Base-by-base conservation (phyloP, 1,140 invertebrate genomes). In the Drosophila bipectinata region DNA sequence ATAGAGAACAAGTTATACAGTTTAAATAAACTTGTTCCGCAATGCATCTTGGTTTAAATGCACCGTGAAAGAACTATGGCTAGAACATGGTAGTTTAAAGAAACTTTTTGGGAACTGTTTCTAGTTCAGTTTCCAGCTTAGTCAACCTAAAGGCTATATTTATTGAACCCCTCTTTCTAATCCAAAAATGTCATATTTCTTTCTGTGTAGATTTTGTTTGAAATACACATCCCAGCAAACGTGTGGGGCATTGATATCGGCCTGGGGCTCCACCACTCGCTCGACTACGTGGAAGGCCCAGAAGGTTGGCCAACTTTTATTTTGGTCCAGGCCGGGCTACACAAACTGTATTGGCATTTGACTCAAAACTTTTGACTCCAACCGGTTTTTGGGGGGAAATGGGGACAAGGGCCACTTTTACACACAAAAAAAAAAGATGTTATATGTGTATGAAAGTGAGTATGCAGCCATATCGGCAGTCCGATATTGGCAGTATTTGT, bases 321-420 rank as follows among this genome's bases (percentile, higher is more conserved):
- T 69, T 71, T 49, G 63, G 64, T 18, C 39, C 57, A 37, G 52
- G 57, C 44, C 48, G 44, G 54, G 55, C 55, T 69, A 59, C 68
- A 66, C 81, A 85, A 85, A 80, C 82, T 79, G 83, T 85, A 88
- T 88, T 87, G 83, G 82, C 82, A 87, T 87, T 87, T 87, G 75
- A 82, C 78, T 87, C 78, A 77, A 88, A 87, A 87, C 82, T 85
- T 85, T 85, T 82, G 61, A 77, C 69, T 85, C 56, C 10, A 45
- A 37, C n/a, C 32, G 44, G 9, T n/a, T 52, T 9, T 37, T n/a
- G 4, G 39, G 44, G 18, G 15, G 24, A 21, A 6, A 44, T n/a
- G 12, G 6, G 5, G 8, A 28, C 14, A 21, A 14, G 3, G 12
- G 28, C 8, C 15, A 47, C 15, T 54, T 14, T 54, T 51, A 39